Evolutionary conservation across 1,140 invertebrate genomes (phyloP).

Genomic region (Meloidogyne hapla): DNA sequence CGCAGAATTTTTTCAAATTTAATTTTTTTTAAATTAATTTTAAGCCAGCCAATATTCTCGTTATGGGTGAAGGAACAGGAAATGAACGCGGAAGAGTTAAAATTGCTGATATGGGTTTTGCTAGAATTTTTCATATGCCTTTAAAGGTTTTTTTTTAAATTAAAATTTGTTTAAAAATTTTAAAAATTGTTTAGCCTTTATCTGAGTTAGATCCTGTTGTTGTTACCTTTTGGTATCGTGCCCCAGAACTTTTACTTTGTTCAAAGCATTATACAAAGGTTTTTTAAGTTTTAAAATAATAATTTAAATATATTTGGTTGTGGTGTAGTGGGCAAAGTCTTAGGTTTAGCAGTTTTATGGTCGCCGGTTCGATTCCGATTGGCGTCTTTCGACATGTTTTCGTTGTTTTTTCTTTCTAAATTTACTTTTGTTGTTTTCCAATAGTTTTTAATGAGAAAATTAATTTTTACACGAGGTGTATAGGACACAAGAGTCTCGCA

Average conservation of each 20-base stretch:
- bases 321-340: not conserved
- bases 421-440: no score
- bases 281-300: not conserved
- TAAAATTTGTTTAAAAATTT: constrained; percentile 5
- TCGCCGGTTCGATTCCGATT: not conserved
- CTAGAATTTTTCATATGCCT: constrained; percentile 95
- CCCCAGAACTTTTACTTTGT: constrained; percentile 90
- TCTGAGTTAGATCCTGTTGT: constrained; percentile 98
- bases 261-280: constrained; percentile 86
- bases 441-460: not conserved
- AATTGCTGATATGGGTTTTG: constrained; percentile 97
- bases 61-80: constrained; percentile 88
- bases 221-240: constrained; percentile 99
- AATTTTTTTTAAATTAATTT: not conserved
- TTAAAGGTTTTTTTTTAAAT: constrained; percentile 71
- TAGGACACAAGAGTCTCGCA: no score
- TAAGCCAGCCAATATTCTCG: constrained; percentile 88
- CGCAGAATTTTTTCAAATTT: no score
- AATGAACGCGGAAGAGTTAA: constrained; percentile 75
- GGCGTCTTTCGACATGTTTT: not conserved
- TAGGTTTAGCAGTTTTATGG: no score
- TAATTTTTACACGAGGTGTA: no score
- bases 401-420: no score
- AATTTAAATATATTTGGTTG: constrained; percentile 13
- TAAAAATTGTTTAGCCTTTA: constrained; percentile 70